These are phyloP conservation scores for Shargacucullia verbasci DNA, from an alignment of 2,888 invertebrate genomes.

Conservation along the genomic window DNA sequence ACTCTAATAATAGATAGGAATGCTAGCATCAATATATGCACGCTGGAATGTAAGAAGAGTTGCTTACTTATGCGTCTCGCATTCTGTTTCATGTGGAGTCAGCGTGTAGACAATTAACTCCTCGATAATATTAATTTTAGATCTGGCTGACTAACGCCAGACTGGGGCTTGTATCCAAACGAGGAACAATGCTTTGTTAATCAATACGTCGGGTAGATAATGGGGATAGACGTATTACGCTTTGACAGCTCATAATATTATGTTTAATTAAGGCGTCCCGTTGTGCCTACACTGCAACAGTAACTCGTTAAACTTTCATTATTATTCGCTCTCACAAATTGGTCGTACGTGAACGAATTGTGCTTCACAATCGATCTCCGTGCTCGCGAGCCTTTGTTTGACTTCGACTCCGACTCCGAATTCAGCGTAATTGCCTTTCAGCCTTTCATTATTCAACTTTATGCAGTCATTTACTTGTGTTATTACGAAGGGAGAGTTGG, in stretches of 20 bases:
- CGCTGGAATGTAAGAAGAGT: slow-evolving; percentile 74
- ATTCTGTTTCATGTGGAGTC: slow-evolving; percentile 67
- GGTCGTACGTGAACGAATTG: slow-evolving; percentile 86
- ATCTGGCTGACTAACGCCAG: slow-evolving; percentile 65
- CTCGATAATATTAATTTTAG: slow-evolving; percentile 66
- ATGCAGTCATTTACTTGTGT: slow-evolving; percentile 88
- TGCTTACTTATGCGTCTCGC: slow-evolving; percentile 72
- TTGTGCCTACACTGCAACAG: slow-evolving; percentile 71
- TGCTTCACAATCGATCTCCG: slow-evolving; percentile 85
- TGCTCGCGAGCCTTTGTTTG: slow-evolving; percentile 85
- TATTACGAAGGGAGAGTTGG: slow-evolving; percentile 86
- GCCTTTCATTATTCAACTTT: slow-evolving; percentile 89
- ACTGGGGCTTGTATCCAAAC: slow-evolving; percentile 63
- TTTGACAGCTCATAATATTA: slow-evolving; percentile 78
- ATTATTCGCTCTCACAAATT: slow-evolving; percentile 86
- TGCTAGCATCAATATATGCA: slow-evolving; percentile 81
- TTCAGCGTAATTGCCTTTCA: slow-evolving; percentile 89
- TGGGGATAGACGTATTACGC: slow-evolving; percentile 64
- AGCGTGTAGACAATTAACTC: slow-evolving; percentile 63
- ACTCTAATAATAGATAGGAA: slow-evolving; percentile 88
- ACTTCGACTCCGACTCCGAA: slow-evolving; percentile 87
- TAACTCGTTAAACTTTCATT: slow-evolving; percentile 87
- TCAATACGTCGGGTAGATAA: slow-evolving; percentile 64
- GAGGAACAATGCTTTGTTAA: slow-evolving; percentile 67
- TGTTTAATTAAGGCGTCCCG: slow-evolving; percentile 81